Conservation (phyloP, 2,113 vertebrate species). For the Percina caprodes region DNA sequence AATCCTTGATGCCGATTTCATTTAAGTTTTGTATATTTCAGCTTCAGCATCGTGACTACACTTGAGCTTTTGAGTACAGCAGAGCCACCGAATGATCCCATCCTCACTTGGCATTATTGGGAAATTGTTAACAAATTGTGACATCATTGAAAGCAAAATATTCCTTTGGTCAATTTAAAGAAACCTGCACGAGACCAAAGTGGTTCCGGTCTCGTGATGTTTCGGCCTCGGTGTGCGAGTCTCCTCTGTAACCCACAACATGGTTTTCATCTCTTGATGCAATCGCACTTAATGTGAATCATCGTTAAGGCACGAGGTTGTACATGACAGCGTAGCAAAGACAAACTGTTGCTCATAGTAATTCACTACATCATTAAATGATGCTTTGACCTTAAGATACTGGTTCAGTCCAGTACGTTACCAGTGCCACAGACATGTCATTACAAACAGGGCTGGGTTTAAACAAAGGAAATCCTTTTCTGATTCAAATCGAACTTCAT, state of each 20-base stretch:
- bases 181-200: slow-evolving; percentile 1
- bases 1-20: not conserved
- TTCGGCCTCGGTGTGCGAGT: not conserved
- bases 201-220: not conserved
- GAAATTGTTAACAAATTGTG: not conserved
- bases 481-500: no score
- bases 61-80: not conserved
- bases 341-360: not conserved
- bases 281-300: slow-evolving; percentile 57
- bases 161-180: not conserved
- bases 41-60: not conserved
- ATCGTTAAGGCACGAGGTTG: slow-evolving; percentile 46
- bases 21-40: not conserved
- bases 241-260: not conserved
- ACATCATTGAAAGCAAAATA: not conserved
- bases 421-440: slow-evolving; percentile 18
- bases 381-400: not conserved
- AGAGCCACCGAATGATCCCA: not conserved
- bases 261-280: not conserved
- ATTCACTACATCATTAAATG: not conserved
- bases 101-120: slow-evolving; percentile 6
- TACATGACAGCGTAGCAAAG: not conserved
- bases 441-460: not conserved
- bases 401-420: not conserved
- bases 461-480: no score